Base-by-base conservation (phyloP, 2,888 invertebrate genomes). In the Trilocha varians region DNA sequence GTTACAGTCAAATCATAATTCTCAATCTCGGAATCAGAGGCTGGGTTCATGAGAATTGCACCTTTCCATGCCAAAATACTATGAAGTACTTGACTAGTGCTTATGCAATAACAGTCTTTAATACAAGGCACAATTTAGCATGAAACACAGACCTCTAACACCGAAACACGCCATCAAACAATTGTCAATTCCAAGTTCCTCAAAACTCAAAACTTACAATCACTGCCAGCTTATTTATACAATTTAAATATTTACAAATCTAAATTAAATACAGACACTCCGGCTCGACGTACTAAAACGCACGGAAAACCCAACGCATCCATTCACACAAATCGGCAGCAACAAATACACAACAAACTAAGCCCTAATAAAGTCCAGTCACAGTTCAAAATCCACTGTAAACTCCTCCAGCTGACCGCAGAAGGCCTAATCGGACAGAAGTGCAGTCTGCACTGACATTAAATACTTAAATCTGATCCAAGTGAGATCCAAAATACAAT, bases 121-220 rank as follows among this genome's bases (percentile, higher is more conserved):
- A 40, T 15, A 9, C 11, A 25, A 25, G 25, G 11, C 25, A 25
- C 25, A 25, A 25, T 9, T 37, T 16, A 15, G 16, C 11, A 45
- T 50, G 52, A 55, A 58, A 50, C 39, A 42, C 42, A 49, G 44
- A 46, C 38, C 35, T 47, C 39, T 25, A 49, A 57, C 45, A 51
- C 53, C 50, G 55, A 11, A 53, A 55, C 61, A 55, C 56, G 45
- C 49, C 48, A 52, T 49, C 48, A 42, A 33, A 52, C 56, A 65
- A 68, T 65, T 65, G 65, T 50, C 46, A 59, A 62, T 65, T 62
- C 50, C 32, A 67, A 59, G 59, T 57, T 58, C 46, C 48, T 42
- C 16, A 52, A 70, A 70, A 74, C 73, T 51, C 70, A 71, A 65
- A 73, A 79, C 82, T 80, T 78, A 83, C 75, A 82, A 83, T 77